Base-by-base conservation (phyloP, 2,113 vertebrate genomes). In the Entosphenus tridentatus region DNA sequence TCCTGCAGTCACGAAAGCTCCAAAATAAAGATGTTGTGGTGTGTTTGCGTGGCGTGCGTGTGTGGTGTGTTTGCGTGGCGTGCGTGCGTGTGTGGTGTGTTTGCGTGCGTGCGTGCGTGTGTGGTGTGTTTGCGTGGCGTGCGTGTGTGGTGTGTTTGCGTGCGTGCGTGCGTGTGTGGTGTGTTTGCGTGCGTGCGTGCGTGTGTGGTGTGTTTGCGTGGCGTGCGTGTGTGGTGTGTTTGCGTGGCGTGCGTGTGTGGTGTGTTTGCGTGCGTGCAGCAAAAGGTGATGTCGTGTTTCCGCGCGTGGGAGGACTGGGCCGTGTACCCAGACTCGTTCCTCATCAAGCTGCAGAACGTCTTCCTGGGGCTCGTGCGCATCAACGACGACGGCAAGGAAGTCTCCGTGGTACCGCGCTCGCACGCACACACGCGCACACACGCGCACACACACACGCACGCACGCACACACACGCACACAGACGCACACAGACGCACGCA, bases 271-370 rank as follows among this genome's bases (percentile, higher is more conserved):
- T 56, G 72, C 77, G 57, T 81, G 71, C 77, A 98, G 93, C 92
- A 97, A 96, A 80, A 92, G 59, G 91, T 97, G 56, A 96, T 98
- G 92, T 81, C 89, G 1, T 98, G 93, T 80, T 98, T 98, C 79
- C 82, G 93, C 77, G 93, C 93, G 0, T 98, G 93, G 92, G 92
- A 98, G 76, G 93, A 97, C 74, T 98, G 92, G 93, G 81, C 92
- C 0, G 89, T 98, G 74, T 98, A 98, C 78, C 91, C 92, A n/a
- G 93, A 98, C 70, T 89, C 93, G 11, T 98, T 88, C 82, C 84
- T 98, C 73, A 98, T 98, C 78, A 95, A 91, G 80, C 80, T 98
- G 54, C 93, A 98, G 80, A 97, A 97, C 79, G 89, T 98, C 77
- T 98, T 98, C 78, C 79, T 97, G 77, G 93, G 93, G 21, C 86